Base-by-base conservation (phyloP, 2,888 invertebrate genomes). In the Nomada fucata region DNA sequence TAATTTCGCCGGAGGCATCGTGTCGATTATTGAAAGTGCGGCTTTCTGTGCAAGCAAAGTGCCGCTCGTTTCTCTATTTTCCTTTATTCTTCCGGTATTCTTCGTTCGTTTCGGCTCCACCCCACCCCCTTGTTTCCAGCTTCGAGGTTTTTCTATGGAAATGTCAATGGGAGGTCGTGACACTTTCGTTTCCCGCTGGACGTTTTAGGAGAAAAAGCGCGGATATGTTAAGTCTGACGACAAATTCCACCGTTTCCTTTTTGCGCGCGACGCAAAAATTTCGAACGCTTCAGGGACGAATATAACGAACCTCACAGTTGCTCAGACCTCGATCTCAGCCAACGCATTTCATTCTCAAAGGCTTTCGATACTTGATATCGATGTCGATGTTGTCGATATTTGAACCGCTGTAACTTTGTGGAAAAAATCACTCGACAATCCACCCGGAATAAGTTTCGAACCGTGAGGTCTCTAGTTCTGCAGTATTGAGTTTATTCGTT, bases 151-250 rank as follows among this genome's bases (percentile, higher is more conserved):
- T 57, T 57, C 9, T 57, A 23, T n/a, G 13, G 2, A 55, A 3
- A 59, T 47, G 47, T 65, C 72, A 52, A 63, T 52, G 20, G 55
- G 55, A 59, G 57, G 70, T 57, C 67, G 61, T 26, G 72, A 63
- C 68, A 70, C 74, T 87, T 87, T 85, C 82, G 86, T 88, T 88
- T 86, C 88, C 88, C 83, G 68, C 60, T 47, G 65, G 73, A 74
- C 77, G 82, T 68, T 83, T 70, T 83, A 67, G 7, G 83, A 60
- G 80, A 73, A 76, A 47, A 15, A 55, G 63, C 78, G 69, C 69
- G 72, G 84, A 79, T 74, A 88, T 83, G 36, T 36, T 36, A 36
- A 7, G 36, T 36, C 36, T 36, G 36, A 36, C 36, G 36, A 7
- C 5, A 36, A 36, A 88, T 88, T 82, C 72, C 76, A 76, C 83